A percentile compares a stretch with the other conserved stretches of the same genome.
These are phyloP conservation scores for Corella eumyota DNA, from an alignment of 23 tunicate genomes.

Conservation along the genomic window DNA sequence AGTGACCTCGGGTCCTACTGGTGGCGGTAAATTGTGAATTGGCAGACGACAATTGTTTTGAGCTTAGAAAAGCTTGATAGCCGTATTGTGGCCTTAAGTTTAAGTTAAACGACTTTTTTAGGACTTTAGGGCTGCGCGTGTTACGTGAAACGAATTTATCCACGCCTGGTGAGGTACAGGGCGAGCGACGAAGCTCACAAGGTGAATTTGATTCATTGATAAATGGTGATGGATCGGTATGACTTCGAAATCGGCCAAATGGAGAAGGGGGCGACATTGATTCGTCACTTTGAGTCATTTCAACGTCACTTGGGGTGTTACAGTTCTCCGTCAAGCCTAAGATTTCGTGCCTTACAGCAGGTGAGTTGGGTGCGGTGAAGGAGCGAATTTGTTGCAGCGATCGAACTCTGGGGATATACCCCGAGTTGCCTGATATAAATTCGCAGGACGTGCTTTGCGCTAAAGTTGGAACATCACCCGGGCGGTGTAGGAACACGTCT, in stretches of 20 bases:
- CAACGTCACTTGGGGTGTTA: constrained; percentile 19
- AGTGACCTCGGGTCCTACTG: constrained; percentile 7
- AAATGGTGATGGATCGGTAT: constrained; percentile 22
- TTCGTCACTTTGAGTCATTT: constrained; percentile 29
- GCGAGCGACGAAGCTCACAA: too few relatives aligned
- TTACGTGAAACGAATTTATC: constrained; percentile 44
- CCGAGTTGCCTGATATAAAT: neutral
- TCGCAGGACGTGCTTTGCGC: constrained; percentile 1
- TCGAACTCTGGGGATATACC: neutral
- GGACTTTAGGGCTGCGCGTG: constrained; percentile 70
- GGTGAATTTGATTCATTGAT: too few relatives aligned
- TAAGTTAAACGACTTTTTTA: constrained; percentile 36
- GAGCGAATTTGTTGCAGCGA: constrained; percentile 8
- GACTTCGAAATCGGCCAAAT: constrained; percentile 5
- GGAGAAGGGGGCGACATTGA: constrained; percentile 9
- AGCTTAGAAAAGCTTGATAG: constrained; percentile 15
- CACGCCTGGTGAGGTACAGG: constrained; percentile 24
- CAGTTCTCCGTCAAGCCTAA: neutral
- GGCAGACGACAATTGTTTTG: constrained; percentile 14
- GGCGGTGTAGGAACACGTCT: neutral
- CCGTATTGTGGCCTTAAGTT: constrained; percentile 37
- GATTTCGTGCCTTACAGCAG: constrained; percentile 4
- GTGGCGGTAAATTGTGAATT: constrained; percentile 1
- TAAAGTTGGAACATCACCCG: neutral
- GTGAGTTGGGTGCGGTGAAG: constrained; percentile 56